Conservation (phyloP, 2,113 vertebrate species). For the Agelaius tricolor region DNA sequence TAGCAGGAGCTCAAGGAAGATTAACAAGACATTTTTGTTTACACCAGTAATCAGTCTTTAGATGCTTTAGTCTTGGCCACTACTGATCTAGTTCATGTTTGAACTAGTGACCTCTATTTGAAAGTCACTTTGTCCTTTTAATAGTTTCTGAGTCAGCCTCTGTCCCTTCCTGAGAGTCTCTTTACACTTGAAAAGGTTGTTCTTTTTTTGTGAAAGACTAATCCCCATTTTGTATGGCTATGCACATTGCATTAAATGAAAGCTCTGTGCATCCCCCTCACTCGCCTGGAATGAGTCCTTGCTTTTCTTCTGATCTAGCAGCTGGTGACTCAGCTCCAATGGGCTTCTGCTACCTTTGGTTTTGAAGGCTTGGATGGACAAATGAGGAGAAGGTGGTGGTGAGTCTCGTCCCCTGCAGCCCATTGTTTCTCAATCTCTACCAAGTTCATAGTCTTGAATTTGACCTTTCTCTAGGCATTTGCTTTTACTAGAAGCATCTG, state of each 20-base stretch:
- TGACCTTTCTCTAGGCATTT: neutral
- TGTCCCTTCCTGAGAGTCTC: slow-evolving; percentile 8
- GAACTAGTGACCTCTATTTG: slow-evolving; percentile 32
- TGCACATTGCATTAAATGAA: neutral
- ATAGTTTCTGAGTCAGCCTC: neutral
- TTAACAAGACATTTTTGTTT: neutral
- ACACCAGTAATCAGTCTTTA: neutral
- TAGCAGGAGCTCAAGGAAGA: neutral
- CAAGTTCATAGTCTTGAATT: neutral
- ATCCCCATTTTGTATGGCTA: slow-evolving; percentile 2
- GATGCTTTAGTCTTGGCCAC: neutral
- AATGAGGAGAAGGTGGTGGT: neutral
- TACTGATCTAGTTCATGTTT: neutral
- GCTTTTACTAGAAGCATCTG: neutral
- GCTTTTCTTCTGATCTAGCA: neutral
- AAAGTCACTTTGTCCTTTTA: slow-evolving; percentile 43
- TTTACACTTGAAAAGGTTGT: slow-evolving; percentile 33
- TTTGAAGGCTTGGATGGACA: neutral
- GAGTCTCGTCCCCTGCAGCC: neutral
- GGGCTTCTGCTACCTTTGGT: neutral
- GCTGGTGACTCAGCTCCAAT: neutral
- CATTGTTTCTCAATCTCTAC: neutral
- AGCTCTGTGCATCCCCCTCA: neutral
- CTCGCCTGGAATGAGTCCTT: neutral
- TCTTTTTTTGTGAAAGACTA: slow-evolving; percentile 15